Percentiles rank a stretch among this genome's conserved stretches.
Evolutionary conservation across 2,888 invertebrate species (phyloP).

Genomic region (Augiades crinisus): DNA sequence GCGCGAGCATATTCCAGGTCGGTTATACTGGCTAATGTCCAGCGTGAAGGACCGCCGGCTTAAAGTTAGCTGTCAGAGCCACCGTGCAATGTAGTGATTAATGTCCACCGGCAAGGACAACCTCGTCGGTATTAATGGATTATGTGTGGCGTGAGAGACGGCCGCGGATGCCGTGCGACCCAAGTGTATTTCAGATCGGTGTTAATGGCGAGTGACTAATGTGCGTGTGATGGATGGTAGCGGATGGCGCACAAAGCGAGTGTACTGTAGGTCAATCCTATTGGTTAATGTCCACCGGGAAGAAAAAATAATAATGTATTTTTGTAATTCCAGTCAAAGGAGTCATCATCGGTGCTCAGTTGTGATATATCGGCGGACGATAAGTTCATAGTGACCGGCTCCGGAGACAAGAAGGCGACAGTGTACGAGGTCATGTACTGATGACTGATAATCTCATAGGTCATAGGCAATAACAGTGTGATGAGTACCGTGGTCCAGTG

Average conservation of each 20-base stretch:
- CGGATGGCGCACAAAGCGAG: constrained; percentile 98
- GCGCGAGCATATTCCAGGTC: constrained; percentile 98
- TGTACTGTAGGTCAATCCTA: constrained; percentile 93
- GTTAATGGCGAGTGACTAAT: too few species aligned
- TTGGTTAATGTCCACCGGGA: too few species aligned
- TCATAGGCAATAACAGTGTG: constrained; percentile 44
- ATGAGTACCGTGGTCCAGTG: constrained; percentile 45
- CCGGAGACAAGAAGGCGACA: constrained; percentile 98
- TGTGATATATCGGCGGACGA: constrained; percentile 98
- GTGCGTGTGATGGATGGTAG: too few species aligned
- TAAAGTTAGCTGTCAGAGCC: too few species aligned
- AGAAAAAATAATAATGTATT: constrained; percentile 48
- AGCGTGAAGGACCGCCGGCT: too few species aligned
- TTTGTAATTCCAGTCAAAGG: constrained; percentile 87
- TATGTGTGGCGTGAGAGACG: too few species aligned
- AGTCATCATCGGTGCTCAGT: constrained; percentile 96
- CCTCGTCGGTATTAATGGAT: too few species aligned
- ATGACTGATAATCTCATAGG: constrained; percentile 43
- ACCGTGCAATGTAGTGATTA: too few species aligned
- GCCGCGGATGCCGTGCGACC: constrained; percentile 99
- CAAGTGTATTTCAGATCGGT: constrained; percentile 99
- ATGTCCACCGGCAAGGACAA: constrained; percentile 99
- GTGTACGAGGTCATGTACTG: constrained; percentile 94
- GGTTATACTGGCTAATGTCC: neutral
- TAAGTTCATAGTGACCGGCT: constrained; percentile 97